Evolutionary conservation across 92 coral and sea anemone genomes (phyloP).

Genomic region (Phenganax stokvisi): DNA sequence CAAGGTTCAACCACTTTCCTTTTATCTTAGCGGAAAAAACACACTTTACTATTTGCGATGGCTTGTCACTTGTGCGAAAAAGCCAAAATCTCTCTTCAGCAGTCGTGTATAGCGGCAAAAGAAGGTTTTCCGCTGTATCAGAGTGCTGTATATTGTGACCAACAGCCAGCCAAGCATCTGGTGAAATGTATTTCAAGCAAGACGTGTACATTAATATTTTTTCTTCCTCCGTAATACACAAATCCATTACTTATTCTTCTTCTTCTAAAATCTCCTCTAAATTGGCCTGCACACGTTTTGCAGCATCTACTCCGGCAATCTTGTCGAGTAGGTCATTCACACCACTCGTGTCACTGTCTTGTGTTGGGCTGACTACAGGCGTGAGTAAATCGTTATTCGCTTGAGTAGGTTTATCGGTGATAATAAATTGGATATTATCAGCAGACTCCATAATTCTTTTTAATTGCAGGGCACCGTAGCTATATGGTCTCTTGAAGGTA

Average conservation of each 20-base stretch:
- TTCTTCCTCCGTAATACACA: conserved; percentile 23
- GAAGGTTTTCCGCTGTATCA: conserved; percentile 36
- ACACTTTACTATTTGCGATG: conserved; percentile 33
- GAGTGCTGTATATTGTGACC: conserved; percentile 50
- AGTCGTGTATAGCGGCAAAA: conserved; percentile 39
- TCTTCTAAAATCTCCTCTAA: conserved; percentile 36
- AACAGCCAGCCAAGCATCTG: conserved; percentile 52
- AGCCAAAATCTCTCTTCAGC: conserved; percentile 47
- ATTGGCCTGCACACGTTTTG: background rate
- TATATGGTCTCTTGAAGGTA: conserved; percentile 46
- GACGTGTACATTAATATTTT: conserved; percentile 32
- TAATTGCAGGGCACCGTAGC: conserved; percentile 46
- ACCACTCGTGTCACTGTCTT: background rate
- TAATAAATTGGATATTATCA: conserved; percentile 41
- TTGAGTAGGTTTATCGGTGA: background rate
- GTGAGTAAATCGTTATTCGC: conserved; percentile 11
- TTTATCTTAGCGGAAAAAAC: conserved; percentile 32
- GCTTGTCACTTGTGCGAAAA: conserved; percentile 31
- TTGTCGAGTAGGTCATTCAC: conserved; percentile 27
- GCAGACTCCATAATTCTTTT: conserved; percentile 44
- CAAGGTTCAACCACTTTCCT: conserved; percentile 50
- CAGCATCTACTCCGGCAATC: conserved; percentile 38
- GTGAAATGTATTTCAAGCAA: conserved; percentile 25
- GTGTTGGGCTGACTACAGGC: background rate
- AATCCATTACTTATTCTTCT: conserved; percentile 42